Percentiles rank a stretch among this genome's conserved stretches.
Evolutionary conservation across 2,113 vertebrate genomes (phyloP).

Genomic region (Pollimyrus isidori): DNA sequence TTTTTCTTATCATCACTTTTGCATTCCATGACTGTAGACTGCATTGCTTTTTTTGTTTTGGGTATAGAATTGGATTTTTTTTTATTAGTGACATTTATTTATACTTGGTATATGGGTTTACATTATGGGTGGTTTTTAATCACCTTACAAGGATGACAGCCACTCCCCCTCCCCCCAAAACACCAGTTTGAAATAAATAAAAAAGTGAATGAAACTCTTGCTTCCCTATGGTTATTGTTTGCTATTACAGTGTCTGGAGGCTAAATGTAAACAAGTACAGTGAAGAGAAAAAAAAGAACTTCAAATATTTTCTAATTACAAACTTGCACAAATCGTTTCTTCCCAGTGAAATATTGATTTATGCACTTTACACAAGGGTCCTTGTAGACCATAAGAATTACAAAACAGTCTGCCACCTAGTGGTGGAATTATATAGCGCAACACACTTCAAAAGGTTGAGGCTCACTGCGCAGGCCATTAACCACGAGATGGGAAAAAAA

Average conservation of each 20-base stretch:
- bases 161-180: neutral
- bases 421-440: neutral
- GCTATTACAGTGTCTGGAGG: slow-evolving; percentile 41
- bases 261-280: neutral
- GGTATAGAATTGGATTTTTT: neutral
- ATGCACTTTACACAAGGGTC: neutral
- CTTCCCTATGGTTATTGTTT: neutral
- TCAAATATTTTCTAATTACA: neutral
- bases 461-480: neutral
- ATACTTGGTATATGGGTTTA: neutral
- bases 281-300: neutral
- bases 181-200: slow-evolving; percentile 9
- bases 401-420: neutral
- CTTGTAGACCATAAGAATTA: neutral
- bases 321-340: neutral
- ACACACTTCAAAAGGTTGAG: neutral
- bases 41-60: neutral
- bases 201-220: neutral
- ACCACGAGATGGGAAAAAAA: too few species aligned
- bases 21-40: neutral
- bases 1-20: neutral
- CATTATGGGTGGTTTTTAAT: slow-evolving; percentile 1
- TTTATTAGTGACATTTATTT: neutral
- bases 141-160: neutral
- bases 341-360: neutral